Evolutionary conservation across 2,888 invertebrate genomes (phyloP).

Genomic region (Tenodera sinensis): DNA sequence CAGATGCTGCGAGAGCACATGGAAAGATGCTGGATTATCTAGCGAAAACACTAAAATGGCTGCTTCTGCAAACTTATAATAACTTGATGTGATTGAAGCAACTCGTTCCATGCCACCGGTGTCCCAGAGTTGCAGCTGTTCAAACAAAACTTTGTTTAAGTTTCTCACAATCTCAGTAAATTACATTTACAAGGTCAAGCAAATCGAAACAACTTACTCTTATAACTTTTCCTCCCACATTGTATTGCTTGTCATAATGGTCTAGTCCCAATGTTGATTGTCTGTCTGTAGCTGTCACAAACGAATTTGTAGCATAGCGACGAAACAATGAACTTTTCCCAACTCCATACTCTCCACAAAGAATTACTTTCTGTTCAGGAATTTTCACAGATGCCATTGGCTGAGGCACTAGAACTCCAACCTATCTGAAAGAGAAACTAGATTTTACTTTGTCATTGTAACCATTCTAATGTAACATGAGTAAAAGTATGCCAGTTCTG

Average conservation of each 20-base stretch:
- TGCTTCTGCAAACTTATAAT: conserved; percentile 93
- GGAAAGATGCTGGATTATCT: conserved; percentile 89
- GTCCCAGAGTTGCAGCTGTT: conserved; percentile 89
- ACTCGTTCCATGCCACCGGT: conserved; percentile 96
- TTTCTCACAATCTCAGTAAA: too few species aligned
- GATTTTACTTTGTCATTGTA: background rate
- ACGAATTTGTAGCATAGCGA: conserved; percentile 85
- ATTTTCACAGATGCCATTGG: conserved; percentile 76
- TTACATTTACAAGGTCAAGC: too few species aligned
- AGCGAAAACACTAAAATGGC: conserved; percentile 88
- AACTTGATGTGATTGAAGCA: conserved; percentile 90
- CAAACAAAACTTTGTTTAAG: background rate
- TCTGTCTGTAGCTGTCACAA: conserved; percentile 76
- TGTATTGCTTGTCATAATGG: conserved; percentile 80
- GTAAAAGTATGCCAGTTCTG: too few species aligned
- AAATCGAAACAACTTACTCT: conserved; percentile 56
- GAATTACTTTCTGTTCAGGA: conserved; percentile 86
- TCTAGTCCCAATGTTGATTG: conserved; percentile 88
- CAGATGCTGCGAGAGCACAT: conserved; percentile 85
- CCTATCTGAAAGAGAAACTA: background rate
- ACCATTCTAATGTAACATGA: too few species aligned
- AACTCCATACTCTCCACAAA: conserved; percentile 94
- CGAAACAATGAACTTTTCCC: conserved; percentile 93
- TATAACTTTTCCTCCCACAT: conserved; percentile 69
- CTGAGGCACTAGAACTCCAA: background rate